These are phyloP conservation scores for Zosterops borbonicus DNA, from an alignment of 2,113 vertebrate species.

Conservation along the genomic window DNA sequence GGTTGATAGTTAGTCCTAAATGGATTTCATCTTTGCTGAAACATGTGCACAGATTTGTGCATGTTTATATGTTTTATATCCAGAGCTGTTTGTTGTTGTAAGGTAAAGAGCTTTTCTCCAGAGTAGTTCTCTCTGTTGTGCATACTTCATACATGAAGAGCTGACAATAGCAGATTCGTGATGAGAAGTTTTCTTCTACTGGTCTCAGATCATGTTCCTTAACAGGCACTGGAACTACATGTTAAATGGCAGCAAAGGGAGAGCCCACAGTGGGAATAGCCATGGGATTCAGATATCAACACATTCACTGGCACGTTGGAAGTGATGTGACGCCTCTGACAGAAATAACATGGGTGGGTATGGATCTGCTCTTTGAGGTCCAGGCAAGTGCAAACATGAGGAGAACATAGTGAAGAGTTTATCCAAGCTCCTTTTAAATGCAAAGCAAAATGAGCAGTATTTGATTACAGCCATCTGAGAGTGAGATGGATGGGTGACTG, in stretches of 20 bases:
- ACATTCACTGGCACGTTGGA: background rate
- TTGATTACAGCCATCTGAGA: background rate
- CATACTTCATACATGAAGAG: background rate
- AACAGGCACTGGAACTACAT: background rate
- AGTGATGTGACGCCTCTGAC: background rate
- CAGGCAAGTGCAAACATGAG: background rate
- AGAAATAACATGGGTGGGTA: background rate
- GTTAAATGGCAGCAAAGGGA: background rate
- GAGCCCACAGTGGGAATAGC: background rate
- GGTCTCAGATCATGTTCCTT: background rate
- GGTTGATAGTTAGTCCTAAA: background rate
- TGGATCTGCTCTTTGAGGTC: background rate
- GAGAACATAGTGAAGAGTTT: background rate
- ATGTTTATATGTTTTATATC: background rate
- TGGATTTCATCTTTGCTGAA: background rate
- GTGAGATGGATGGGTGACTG: background rate
- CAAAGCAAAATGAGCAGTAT: constrained; percentile 3
- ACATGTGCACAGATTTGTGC: background rate
- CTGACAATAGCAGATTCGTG: background rate
- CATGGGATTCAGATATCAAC: background rate
- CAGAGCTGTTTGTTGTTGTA: background rate
- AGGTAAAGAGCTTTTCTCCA: background rate
- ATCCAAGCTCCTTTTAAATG: background rate
- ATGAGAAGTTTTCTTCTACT: background rate
- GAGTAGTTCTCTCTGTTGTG: background rate